These are phyloP conservation scores for Epistrophella euchroma DNA, from an alignment of 2,888 invertebrate species.

Conservation along the genomic window DNA sequence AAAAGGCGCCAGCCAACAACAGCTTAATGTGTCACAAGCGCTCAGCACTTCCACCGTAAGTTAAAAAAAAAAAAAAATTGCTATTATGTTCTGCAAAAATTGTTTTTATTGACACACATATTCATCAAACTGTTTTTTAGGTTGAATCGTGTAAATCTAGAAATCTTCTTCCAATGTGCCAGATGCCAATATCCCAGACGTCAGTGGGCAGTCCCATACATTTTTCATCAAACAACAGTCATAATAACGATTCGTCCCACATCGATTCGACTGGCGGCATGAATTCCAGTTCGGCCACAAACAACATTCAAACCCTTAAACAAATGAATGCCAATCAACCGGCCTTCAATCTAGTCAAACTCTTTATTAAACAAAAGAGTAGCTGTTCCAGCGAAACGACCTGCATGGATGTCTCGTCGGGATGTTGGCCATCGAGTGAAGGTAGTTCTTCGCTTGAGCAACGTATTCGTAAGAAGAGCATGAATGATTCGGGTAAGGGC, in stretches of 20 bases:
- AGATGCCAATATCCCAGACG: slow-evolving; percentile 82
- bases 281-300: slow-evolving; percentile 81
- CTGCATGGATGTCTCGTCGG: slow-evolving; percentile 91
- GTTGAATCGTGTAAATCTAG: slow-evolving; percentile 81
- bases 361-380: slow-evolving; percentile 96
- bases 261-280: slow-evolving; percentile 71
- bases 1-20: slow-evolving; percentile 77
- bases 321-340: slow-evolving; percentile 85
- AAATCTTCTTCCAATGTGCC: slow-evolving; percentile 84
- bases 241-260: slow-evolving; percentile 63
- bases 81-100: background rate
- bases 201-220: slow-evolving; percentile 77
- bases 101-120: background rate
- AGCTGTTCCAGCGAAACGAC: slow-evolving; percentile 89
- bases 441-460: slow-evolving; percentile 83
- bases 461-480: slow-evolving; percentile 83
- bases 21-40: slow-evolving; percentile 85
- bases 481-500: slow-evolving; percentile 84
- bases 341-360: slow-evolving; percentile 92
- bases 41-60: slow-evolving; percentile 90
- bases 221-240: slow-evolving; percentile 77
- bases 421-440: slow-evolving; percentile 89
- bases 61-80: slow-evolving; percentile 63
- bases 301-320: slow-evolving; percentile 79
- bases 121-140: slow-evolving; percentile 41